Evolutionary conservation across 2,797 vertebrate species (phyloP), one percentile per base, ranked within the genome.

Genomic region (Malurus splendens): DNA sequence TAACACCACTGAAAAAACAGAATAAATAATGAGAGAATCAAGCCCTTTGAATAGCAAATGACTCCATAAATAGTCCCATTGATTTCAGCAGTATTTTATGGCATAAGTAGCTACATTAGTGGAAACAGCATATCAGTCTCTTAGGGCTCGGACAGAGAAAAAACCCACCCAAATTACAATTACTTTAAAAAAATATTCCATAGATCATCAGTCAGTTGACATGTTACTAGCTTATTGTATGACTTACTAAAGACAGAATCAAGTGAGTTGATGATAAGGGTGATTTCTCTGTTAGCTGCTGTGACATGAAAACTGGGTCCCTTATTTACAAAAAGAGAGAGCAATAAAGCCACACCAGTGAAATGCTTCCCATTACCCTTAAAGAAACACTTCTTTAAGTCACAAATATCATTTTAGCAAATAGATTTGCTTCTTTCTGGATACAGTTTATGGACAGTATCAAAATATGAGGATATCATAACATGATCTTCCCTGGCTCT

Each of bases 11-110:
- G 68, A 88, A 94, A 94, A 90, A 68, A 14, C 83, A 90, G 92
- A 92, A 93, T 94, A 94, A 94, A 94, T 94, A 95, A 94, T 91
- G 90, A 94, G 89, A 93, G 88, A 94, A 94, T 93, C 84, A 94
- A 94, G 75, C 51, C 83, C 84, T 89, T 91, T 92, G 92, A 94
- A 90, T 93, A 93, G 78, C 84, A 94, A 94, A 94, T 94, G 86
- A 94, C 78, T 94, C 88, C 91, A 93, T 91, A 95, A 95, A 94
- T 94, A 94, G 92, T 85, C 64, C 78, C 75, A 91, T 94, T 94
- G 91, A 94, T 94, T 94, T 95, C 88, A 82, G 83, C 61, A 81
- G 51, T 82, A 84, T 94, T 90, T 93, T 61, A 65, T 74, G 67
- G 72, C 71, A 82, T 93, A 95, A 94, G 88, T 71, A 91, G 74